Conservation (phyloP, 2,113 vertebrate genomes). For the Malaclemys terrapin region DNA sequence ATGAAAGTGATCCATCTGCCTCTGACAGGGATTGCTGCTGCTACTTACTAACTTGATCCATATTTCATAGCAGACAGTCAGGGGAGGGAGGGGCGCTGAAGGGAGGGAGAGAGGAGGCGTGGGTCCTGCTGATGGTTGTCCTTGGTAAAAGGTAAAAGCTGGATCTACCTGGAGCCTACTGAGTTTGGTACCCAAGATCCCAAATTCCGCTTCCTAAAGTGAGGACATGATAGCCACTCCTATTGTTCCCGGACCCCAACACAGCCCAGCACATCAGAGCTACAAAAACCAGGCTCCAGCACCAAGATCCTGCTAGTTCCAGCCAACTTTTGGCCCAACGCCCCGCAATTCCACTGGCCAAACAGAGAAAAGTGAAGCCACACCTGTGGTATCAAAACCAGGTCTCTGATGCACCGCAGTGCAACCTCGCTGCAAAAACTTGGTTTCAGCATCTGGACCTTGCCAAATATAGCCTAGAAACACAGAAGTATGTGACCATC, state of each 20-base stretch:
- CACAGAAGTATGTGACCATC: too few relatives aligned
- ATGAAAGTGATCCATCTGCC: slow-evolving; percentile 36
- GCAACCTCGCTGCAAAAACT: background rate
- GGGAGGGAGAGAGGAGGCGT: slow-evolving; percentile 26
- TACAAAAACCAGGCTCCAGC: background rate
- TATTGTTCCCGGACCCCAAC: background rate
- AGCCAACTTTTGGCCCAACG: background rate
- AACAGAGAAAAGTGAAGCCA: background rate
- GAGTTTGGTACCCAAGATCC: background rate
- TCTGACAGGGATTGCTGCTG: slow-evolving; percentile 44
- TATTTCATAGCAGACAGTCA: slow-evolving; percentile 48
- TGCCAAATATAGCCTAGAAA: too few relatives aligned
- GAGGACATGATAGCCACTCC: background rate
- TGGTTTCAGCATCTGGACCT: background rate
- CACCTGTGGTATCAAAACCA: background rate
- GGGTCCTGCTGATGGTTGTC: slow-evolving; percentile 54
- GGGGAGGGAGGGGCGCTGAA: background rate
- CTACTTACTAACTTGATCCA: slow-evolving; percentile 38
- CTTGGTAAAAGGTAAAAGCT: slow-evolving; percentile 63
- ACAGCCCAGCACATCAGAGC: background rate
- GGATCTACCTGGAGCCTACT: slow-evolving; percentile 64
- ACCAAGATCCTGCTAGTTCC: background rate
- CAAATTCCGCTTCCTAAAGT: background rate
- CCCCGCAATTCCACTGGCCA: background rate
- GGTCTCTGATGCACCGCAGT: background rate